Percentiles rank a stretch among this genome's conserved stretches.
These are phyloP conservation scores for Ceuthmochares aereus DNA, from an alignment of 2,113 vertebrate species.

Conservation along the genomic window DNA sequence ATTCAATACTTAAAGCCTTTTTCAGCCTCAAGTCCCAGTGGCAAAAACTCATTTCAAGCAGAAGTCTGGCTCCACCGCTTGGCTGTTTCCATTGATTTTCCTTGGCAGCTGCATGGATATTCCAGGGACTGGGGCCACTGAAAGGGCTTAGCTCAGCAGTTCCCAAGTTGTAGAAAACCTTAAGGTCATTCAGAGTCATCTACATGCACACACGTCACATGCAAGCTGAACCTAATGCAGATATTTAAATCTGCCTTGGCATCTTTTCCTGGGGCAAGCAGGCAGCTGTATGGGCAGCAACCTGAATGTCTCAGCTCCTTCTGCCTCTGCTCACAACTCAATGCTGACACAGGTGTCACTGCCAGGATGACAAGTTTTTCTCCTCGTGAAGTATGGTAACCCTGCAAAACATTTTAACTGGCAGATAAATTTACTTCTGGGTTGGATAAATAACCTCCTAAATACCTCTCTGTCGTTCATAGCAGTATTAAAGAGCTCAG, in stretches of 20 bases:
- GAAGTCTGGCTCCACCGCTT: not conserved
- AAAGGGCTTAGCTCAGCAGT: constrained; percentile 14
- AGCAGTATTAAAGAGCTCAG: not conserved
- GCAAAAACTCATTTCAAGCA: not conserved
- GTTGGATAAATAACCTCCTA: not conserved
- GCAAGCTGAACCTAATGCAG: not conserved
- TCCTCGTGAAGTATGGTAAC: not conserved
- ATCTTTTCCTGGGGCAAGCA: not conserved
- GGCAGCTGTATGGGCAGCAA: not conserved
- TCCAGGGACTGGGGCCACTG: not conserved
- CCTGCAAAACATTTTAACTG: not conserved
- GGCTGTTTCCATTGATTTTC: constrained; percentile 19
- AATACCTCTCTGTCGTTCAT: not conserved
- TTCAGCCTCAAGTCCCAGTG: not conserved
- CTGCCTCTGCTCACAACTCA: not conserved
- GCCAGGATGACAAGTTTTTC: not conserved
- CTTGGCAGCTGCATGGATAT: not conserved
- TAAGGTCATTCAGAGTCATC: not conserved
- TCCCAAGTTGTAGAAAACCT: not conserved
- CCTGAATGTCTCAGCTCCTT: not conserved
- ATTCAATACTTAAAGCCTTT: not conserved
- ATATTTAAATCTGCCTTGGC: not conserved
- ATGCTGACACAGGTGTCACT: not conserved
- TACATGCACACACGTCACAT: not conserved
- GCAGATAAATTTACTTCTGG: not conserved